A percentile compares a stretch with the other conserved stretches of the same genome.
phyloP scores from a whole-genome alignment of 2,113 vertebrate genomes.

The Athene noctua region DNA sequence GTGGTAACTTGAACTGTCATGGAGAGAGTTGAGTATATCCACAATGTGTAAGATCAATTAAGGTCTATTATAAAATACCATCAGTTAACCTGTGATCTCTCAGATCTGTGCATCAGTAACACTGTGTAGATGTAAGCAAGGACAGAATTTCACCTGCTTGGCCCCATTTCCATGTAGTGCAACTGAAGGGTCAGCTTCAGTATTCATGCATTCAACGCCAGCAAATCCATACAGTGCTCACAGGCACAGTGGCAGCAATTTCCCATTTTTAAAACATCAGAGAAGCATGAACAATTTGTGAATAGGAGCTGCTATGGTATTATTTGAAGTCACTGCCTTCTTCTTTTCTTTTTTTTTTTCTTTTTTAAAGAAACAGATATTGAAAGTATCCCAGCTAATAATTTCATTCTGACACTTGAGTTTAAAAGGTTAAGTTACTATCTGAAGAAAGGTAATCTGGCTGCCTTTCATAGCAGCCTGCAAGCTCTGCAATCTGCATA shows the following conservation, averaged over 20 bases:
- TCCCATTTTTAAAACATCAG: slow-evolving; percentile 44
- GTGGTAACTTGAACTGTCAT: not conserved
- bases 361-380: slow-evolving; percentile 60
- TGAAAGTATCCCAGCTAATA: slow-evolving; percentile 67
- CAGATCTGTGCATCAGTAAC: not conserved
- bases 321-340: slow-evolving; percentile 11
- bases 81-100: slow-evolving; percentile 12
- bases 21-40: not conserved
- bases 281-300: slow-evolving; percentile 15
- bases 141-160: not conserved
- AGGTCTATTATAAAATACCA: slow-evolving; percentile 17
- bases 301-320: not conserved
- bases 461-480: slow-evolving; percentile 76
- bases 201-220: not conserved
- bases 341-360: not conserved
- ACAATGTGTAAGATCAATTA: not conserved
- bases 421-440: slow-evolving; percentile 82
- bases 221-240: not conserved
- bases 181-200: not conserved
- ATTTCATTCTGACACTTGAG: slow-evolving; percentile 75
- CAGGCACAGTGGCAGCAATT: not conserved
- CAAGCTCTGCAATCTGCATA: slow-evolving; percentile 93
- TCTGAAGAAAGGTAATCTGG: slow-evolving; percentile 82
- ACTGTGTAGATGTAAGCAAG: not conserved
- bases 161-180: not conserved